Evolutionary conservation across 2,113 vertebrate species (phyloP), one percentile per base, ranked within the genome.

Genomic region (Rousettus leschenaultii): DNA sequence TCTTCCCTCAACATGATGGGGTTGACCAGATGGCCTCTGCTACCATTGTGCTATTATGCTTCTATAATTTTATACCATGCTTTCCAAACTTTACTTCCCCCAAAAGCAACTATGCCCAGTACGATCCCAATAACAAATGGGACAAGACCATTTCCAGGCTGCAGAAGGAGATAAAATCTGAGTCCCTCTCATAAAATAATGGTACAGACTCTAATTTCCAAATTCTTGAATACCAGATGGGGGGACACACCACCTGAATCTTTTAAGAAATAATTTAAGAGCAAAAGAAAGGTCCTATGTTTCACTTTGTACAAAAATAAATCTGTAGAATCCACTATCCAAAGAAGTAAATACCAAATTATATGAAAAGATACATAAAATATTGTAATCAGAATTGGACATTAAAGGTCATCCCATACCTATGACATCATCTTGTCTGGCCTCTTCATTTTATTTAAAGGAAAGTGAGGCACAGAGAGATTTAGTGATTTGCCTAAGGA

Each of bases 401-500:
- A 28, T 55, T 26, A 53, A 65, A 74, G 63, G 79, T 77, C 45
- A 71, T 87, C 11, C 70, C 79, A 59, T 15, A 45, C n/a, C 24
- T 79, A n/a, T 30, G 53, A 57, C 43, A 78, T 77, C 22, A 82
- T 53, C 53, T 40, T 59, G 14, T 13, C 18, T 51, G 21, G 43
- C 33, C 70, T 70, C 86, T 91, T 89, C 51, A 53, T 70, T 80
- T 87, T 53, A 75, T 45, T 38, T 51, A 16, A 77, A 93, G 35
- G 6, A 94, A 92, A 74, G 18, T 6, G 53, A 95, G 40, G 57
- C 33, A 91, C 38, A 86, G 45, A 80, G 30, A 73, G 40, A 87
- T 63, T 73, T 90, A 89, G 55, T 38, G 84, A 94, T 92, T 89
- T 94, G 53, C 35, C 80, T 78, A 93, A 95, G 74, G 89, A 88